A percentile compares a stretch with the other conserved stretches of the same genome.
Evolutionary conservation across 2,113 vertebrate species (phyloP).

Genomic region (Gorsachius goisagi): DNA sequence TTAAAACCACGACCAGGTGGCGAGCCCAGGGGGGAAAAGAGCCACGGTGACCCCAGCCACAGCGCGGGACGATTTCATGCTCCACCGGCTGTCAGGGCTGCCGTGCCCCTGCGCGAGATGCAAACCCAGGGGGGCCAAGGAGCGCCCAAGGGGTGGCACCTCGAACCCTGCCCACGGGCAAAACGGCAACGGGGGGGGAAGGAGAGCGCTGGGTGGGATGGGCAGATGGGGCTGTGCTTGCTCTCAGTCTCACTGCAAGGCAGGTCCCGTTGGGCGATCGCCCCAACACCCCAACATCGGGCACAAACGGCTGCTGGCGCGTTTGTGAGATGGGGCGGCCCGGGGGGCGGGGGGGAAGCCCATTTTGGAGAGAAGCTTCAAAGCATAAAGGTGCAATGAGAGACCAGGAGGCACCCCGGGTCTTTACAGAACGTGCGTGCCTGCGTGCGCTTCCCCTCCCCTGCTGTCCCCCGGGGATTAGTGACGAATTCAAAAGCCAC

Average conservation of each 20-base stretch:
- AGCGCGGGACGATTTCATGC: background rate
- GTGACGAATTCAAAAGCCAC: background rate
- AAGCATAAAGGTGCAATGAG: background rate
- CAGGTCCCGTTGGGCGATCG: fast-evolving
- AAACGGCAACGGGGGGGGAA: fast-evolving
- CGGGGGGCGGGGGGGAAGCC: too few relatives aligned
- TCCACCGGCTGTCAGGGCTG: background rate
- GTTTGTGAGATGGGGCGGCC: fast-evolving
- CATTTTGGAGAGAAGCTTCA: background rate
- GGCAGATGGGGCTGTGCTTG: background rate
- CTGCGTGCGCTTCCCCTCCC: background rate
- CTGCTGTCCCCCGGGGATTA: background rate
- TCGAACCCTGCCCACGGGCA: background rate
- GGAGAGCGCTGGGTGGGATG: background rate
- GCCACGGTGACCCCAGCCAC: background rate
- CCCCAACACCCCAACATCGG: background rate
- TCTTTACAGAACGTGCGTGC: fast-evolving
- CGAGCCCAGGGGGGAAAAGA: background rate
- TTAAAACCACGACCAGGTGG: fast-evolving
- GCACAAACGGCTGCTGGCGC: background rate
- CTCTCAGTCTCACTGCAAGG: background rate
- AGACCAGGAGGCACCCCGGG: background rate
- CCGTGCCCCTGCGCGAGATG: fast-evolving
- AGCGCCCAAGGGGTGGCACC: fast-evolving
- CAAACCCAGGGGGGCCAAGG: background rate